These are phyloP conservation scores for Dufourea novaeangliae DNA, from an alignment of 1,140 invertebrate species.

Conservation along the genomic window DNA sequence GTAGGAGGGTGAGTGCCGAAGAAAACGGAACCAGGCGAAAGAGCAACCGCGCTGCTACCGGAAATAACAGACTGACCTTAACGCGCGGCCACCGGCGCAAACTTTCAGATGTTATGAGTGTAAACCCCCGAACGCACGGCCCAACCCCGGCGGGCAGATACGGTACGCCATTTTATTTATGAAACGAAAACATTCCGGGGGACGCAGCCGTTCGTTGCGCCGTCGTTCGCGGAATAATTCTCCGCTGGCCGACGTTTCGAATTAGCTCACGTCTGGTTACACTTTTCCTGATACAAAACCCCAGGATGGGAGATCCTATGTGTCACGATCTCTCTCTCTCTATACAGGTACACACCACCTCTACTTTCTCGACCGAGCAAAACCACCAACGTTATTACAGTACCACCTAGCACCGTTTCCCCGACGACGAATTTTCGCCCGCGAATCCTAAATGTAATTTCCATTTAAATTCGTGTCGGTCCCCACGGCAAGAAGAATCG, in stretches of 20 bases:
- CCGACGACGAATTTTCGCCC: not conserved
- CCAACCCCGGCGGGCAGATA: not conserved
- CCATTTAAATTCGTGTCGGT: constrained; percentile 2
- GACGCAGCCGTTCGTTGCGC: not conserved
- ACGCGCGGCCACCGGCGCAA: constrained; percentile 46
- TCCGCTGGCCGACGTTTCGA: constrained; percentile 22
- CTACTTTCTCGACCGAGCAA: not conserved
- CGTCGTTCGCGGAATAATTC: constrained; percentile 27
- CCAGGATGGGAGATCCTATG: no score
- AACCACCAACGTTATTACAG: not conserved
- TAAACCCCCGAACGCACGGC: constrained; percentile 40
- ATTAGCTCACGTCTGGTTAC: constrained; percentile 25
- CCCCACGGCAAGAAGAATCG: constrained; percentile 3
- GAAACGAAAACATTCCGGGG: constrained; percentile 46
- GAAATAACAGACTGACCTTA: constrained; percentile 54
- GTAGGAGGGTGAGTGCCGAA: not conserved
- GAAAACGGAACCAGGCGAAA: constrained; percentile 6
- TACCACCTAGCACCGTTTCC: not conserved
- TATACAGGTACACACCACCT: no score
- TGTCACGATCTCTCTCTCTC: no score
- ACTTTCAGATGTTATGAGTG: constrained; percentile 60
- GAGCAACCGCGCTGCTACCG: constrained; percentile 31
- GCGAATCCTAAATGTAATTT: constrained; percentile 4
- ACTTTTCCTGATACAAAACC: constrained; percentile 2
- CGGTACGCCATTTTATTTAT: constrained; percentile 48